Conservation (phyloP, 2,888 invertebrate genomes). For the Drosophila macrothrix region DNA sequence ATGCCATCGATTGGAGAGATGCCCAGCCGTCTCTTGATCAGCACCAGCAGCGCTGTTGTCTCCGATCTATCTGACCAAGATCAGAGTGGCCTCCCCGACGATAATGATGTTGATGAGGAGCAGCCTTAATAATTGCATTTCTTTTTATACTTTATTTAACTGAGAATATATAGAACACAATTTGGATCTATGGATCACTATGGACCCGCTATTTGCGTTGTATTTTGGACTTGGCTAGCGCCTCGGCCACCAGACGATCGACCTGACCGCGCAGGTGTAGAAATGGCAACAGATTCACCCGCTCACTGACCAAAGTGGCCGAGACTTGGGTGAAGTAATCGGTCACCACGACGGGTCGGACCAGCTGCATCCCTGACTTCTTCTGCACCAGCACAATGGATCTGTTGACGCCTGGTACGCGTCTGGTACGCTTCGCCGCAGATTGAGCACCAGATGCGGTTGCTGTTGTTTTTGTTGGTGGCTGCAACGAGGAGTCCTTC, state of each 20-base stretch:
- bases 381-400: background rate
- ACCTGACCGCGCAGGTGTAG: slow-evolving; percentile 28
- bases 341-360: slow-evolving; percentile 44
- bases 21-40: slow-evolving; percentile 59
- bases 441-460: too few species aligned
- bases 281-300: slow-evolving; percentile 25
- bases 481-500: background rate
- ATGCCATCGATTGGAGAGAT: slow-evolving; percentile 54
- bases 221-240: slow-evolving; percentile 4
- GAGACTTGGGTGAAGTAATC: slow-evolving; percentile 44
- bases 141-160: background rate
- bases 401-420: background rate
- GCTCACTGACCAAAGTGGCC: slow-evolving; percentile 36
- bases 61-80: slow-evolving; percentile 42
- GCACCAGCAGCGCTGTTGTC: slow-evolving; percentile 68
- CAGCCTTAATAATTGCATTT: background rate
- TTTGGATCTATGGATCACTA: background rate
- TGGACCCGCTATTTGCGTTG: background rate
- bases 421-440: slow-evolving; percentile 20
- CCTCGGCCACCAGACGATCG: slow-evolving; percentile 33
- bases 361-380: slow-evolving; percentile 3
- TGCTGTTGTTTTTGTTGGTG: background rate
- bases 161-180: background rate
- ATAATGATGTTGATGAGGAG: background rate
- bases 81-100: background rate